phyloP scores from a whole-genome alignment of 2,797 vertebrate genomes.

The Busarellus nigricollis region DNA sequence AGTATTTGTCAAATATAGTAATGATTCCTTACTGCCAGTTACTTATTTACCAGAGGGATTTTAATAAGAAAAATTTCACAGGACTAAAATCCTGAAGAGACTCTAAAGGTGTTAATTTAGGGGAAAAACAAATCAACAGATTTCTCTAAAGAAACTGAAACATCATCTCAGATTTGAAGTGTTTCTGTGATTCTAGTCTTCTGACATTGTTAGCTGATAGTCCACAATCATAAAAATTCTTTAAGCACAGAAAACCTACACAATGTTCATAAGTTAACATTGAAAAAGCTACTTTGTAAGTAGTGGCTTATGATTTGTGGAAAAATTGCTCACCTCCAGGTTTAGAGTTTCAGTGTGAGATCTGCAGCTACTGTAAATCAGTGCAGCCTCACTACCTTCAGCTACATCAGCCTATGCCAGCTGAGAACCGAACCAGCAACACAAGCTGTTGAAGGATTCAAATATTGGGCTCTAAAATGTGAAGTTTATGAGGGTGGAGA shows the following conservation, averaged over 20 bases:
- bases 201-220: not conserved
- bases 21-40: rapidly evolving
- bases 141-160: not conserved
- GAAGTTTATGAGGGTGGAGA: not conserved
- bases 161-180: not conserved
- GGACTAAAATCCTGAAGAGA: not conserved
- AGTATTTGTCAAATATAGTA: not conserved
- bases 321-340: not conserved
- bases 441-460: not conserved
- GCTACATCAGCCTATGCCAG: not conserved
- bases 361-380: not conserved
- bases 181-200: not conserved
- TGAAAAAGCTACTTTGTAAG: not conserved
- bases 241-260: not conserved
- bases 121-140: not conserved
- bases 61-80: not conserved
- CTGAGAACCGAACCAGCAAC: not conserved
- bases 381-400: not conserved
- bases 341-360: not conserved
- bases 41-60: not conserved
- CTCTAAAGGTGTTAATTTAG: not conserved
- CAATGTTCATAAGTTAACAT: not conserved
- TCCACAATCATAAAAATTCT: not conserved
- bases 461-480: not conserved
- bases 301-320: not conserved